Base-by-base conservation (phyloP, 2,888 invertebrate genomes). In the Stenichneumon culpator region DNA sequence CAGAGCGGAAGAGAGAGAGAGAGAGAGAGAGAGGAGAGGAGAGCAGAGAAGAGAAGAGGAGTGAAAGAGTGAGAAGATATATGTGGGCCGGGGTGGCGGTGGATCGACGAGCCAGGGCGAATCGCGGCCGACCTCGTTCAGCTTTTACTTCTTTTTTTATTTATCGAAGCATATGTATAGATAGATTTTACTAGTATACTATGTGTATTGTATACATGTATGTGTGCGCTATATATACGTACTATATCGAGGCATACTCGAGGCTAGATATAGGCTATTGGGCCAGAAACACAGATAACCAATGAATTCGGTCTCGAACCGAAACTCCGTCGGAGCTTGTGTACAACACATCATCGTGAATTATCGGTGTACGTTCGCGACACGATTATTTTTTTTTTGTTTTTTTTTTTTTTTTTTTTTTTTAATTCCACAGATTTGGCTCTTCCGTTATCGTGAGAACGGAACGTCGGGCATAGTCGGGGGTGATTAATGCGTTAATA, bases 41-140 rank as follows among this genome's bases (percentile, higher is more conserved):
- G 69, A 39, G 72, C 44, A 63, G 57, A 67, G 65, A 9, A 72
- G 67, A 50, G 79, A 75, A 67, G 44, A 52, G 25, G 72, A 57
- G 50, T 19, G 60, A 67, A 65, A 77, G 67, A 79, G 72, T 44
- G 54, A 50, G 79, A 69, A 63, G 74, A 44, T 74, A 74, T 84
- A 72, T 57, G 72, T 57, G 80, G 74, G 75, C 74, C 81, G 82
- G 84, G 83, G 83, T 82, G 84, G 72, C 68, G 77, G 77, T 79
- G 70, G 82, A 85, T 79, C 79, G 84, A 79, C 79, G 82, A 82
- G 82, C 70, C 82, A 79, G 82, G 79, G 79, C 68, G 79, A 85
- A 85, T 82, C 84, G 74, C 39, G 82, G 74, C 82, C 81, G 81
- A 84, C 84, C 84, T 85, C 84, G 84, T 85, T 85, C 84, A 82